A percentile compares a stretch with the other conserved stretches of the same genome.
These are phyloP conservation scores for Paedocypris sp. DNA, from an alignment of 2,113 vertebrate species.

Conservation along the genomic window DNA sequence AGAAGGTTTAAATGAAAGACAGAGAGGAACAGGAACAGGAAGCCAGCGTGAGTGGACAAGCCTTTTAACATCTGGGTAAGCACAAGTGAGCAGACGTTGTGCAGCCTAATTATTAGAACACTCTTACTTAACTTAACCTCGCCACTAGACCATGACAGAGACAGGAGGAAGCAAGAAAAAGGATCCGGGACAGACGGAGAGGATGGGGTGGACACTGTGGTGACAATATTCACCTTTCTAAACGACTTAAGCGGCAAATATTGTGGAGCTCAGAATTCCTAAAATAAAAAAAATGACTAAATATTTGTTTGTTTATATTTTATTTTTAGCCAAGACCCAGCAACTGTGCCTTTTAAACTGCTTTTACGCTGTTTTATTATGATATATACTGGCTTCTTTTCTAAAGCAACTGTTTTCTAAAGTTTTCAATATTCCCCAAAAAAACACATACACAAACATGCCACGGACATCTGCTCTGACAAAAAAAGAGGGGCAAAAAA, in stretches of 20 bases:
- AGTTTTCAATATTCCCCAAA: constrained; percentile 35
- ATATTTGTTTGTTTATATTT: too few relatives aligned
- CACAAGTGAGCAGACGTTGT: constrained; percentile 63
- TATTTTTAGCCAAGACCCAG: too few relatives aligned
- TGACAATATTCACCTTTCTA: constrained; percentile 56
- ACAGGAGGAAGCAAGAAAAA: constrained; percentile 26
- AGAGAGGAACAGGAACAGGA: constrained; percentile 45
- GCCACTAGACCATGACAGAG: constrained; percentile 63
- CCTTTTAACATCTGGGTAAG: constrained; percentile 95
- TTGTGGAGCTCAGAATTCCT: too few relatives aligned
- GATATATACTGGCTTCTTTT: constrained; percentile 10
- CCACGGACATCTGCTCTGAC: constrained; percentile 48
- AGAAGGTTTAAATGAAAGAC: constrained; percentile 31
- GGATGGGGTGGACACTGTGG: constrained; percentile 30
- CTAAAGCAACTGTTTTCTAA: constrained; percentile 21
- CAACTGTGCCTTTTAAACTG: too few relatives aligned
- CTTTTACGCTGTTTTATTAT: too few relatives aligned
- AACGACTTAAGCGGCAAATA: too few relatives aligned
- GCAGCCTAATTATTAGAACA: constrained; percentile 84
- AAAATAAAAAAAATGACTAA: too few relatives aligned
- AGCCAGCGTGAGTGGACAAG: constrained; percentile 63
- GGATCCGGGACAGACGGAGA: constrained; percentile 3
- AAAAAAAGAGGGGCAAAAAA: constrained; percentile 13
- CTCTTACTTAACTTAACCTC: constrained; percentile 78
- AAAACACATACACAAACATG: constrained; percentile 44